Percentiles rank a stretch among this genome's conserved stretches.
Evolutionary conservation across 2,113 vertebrate genomes (phyloP).

Genomic region (Pelecanoides urinatrix): DNA sequence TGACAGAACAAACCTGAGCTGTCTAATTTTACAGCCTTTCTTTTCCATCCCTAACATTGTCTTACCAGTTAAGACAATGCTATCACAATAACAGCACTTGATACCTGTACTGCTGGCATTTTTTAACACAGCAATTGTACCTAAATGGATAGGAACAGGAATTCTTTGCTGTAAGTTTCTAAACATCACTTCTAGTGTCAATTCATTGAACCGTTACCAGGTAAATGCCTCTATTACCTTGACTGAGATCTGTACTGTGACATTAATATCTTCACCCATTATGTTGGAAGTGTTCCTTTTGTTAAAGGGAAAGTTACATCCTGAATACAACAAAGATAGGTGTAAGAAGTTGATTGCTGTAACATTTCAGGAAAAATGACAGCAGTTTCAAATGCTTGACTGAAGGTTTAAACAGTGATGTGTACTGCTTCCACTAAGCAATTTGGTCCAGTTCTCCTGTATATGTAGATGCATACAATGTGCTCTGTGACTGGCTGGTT

Average conservation of each 20-base stretch:
- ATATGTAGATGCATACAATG: neutral
- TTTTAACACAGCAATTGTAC: neutral
- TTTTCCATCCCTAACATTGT: neutral
- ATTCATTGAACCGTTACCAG: neutral
- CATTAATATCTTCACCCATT: neutral
- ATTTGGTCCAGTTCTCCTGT: neutral
- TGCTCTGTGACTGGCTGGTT: neutral
- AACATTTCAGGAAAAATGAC: neutral
- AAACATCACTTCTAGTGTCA: neutral
- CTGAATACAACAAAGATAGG: neutral
- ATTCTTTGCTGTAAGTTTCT: neutral
- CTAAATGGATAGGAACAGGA: neutral
- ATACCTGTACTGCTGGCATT: neutral
- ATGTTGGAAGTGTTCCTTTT: neutral
- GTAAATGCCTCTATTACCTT: neutral
- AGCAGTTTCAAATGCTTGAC: neutral
- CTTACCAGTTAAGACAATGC: neutral
- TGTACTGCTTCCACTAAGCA: neutral
- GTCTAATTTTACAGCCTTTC: neutral
- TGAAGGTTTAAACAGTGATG: neutral
- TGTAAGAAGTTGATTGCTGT: neutral
- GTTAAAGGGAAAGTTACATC: neutral
- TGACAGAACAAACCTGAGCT: neutral
- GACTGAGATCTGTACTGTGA: neutral
- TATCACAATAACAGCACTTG: neutral